Conservation (phyloP, 2,113 vertebrate species). For the Engystomops pustulosus region DNA sequence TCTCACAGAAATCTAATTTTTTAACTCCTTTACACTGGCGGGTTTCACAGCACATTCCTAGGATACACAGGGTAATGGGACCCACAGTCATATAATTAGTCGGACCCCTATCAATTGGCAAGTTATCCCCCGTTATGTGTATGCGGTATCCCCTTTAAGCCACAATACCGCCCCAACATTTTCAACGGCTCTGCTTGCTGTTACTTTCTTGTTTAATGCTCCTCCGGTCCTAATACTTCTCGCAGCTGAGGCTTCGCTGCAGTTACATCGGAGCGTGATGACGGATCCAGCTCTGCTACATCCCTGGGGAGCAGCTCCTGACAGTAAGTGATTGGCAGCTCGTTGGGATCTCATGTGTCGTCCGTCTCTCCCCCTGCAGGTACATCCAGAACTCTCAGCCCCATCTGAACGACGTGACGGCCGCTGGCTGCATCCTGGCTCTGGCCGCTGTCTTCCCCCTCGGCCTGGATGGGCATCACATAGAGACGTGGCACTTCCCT, state of each 20-base stretch:
- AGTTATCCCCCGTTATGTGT: no score
- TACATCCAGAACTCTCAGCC: slow-evolving; percentile 96
- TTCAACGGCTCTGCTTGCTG: neutral
- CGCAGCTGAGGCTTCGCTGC: no score
- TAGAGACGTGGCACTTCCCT: slow-evolving; percentile 80
- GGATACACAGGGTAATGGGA: no score
- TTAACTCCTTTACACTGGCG: no score
- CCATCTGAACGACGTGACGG: slow-evolving; percentile 91
- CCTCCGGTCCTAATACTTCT: no score
- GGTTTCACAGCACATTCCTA: no score
- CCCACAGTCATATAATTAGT: no score
- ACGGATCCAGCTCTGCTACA: neutral
- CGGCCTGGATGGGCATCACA: slow-evolving; percentile 88
- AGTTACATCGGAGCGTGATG: neutral
- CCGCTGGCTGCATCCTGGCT: slow-evolving; percentile 89
- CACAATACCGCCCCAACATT: neutral
- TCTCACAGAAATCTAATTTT: no score
- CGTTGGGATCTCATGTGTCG: neutral
- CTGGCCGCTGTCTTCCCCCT: slow-evolving; percentile 88
- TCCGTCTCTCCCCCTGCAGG: slow-evolving; percentile 67
- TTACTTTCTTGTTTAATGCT: neutral
- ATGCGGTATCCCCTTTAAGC: no score
- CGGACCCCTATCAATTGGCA: no score
- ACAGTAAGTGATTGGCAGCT: neutral
- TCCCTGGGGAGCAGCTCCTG: neutral